Conservation (phyloP, 2,113 vertebrate genomes). For the Rissa tridactyla region DNA sequence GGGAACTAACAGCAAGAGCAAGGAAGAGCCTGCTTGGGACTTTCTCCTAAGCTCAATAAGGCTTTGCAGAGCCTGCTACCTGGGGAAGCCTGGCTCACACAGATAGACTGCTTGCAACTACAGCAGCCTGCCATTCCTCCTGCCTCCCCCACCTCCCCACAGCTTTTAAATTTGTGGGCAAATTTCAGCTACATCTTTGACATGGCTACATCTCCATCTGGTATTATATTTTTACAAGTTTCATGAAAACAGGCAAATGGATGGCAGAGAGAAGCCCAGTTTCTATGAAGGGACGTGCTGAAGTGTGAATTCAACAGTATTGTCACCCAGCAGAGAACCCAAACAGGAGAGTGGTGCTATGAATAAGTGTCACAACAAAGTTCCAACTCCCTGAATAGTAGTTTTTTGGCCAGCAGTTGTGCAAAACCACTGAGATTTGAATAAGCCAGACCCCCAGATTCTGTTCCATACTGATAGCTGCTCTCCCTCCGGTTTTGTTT, state of each 20-base stretch:
- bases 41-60: not conserved
- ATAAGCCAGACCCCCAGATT: not conserved
- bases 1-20: not conserved
- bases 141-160: not conserved
- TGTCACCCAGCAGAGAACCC: not conserved
- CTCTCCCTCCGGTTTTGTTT: not conserved
- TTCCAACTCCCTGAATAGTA: not conserved
- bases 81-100: accelerated
- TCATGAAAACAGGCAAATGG: not conserved
- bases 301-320: not conserved
- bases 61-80: not conserved
- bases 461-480: not conserved
- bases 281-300: not conserved
- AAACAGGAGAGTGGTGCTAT: not conserved
- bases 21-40: not conserved
- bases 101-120: not conserved
- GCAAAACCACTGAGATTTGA: not conserved
- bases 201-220: not conserved
- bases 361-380: not conserved
- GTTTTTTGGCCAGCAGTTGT: not conserved
- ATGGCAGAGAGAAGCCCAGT: not conserved
- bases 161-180: not conserved
- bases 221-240: not conserved
- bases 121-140: not conserved
- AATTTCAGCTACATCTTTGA: not conserved